phyloP scores from a whole-genome alignment of 2,797 vertebrate species.

The Pagetopsis macropterus region DNA sequence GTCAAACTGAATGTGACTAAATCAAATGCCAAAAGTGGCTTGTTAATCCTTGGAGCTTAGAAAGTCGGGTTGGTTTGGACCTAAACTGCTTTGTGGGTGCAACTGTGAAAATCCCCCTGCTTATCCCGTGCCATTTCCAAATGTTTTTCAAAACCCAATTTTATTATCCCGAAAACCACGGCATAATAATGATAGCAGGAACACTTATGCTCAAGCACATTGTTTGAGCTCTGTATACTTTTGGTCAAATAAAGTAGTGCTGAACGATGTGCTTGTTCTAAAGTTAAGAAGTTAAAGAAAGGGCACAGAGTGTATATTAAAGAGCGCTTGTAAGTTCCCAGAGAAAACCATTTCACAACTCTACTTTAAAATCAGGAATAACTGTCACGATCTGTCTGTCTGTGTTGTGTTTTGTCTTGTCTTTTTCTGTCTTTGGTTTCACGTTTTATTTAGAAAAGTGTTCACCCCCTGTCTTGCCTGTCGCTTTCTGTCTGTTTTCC shows the following conservation, averaged over 20 bases:
- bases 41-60: constrained; percentile 54
- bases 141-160: constrained; percentile 8
- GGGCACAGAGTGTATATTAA: background rate
- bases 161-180: constrained; percentile 23
- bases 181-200: background rate
- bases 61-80: constrained; percentile 42
- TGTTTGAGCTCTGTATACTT: background rate
- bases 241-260: constrained; percentile 36
- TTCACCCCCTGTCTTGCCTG: too few species aligned
- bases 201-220: constrained; percentile 11
- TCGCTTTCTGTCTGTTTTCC: too few species aligned
- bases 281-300: constrained; percentile 11
- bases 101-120: constrained; percentile 36
- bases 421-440: too few species aligned
- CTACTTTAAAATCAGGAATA: background rate
- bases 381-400: too few species aligned
- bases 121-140: constrained; percentile 31
- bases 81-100: constrained; percentile 28
- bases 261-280: constrained; percentile 24
- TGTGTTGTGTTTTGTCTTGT: too few species aligned
- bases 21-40: constrained; percentile 48
- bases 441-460: too few species aligned
- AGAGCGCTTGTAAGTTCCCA: background rate
- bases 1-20: constrained; percentile 39
- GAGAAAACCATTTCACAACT: background rate